A percentile compares a stretch with the other conserved stretches of the same genome.
phyloP scores from a whole-genome alignment of 2,888 invertebrate genomes.

The Eristalis arbustorum region DNA sequence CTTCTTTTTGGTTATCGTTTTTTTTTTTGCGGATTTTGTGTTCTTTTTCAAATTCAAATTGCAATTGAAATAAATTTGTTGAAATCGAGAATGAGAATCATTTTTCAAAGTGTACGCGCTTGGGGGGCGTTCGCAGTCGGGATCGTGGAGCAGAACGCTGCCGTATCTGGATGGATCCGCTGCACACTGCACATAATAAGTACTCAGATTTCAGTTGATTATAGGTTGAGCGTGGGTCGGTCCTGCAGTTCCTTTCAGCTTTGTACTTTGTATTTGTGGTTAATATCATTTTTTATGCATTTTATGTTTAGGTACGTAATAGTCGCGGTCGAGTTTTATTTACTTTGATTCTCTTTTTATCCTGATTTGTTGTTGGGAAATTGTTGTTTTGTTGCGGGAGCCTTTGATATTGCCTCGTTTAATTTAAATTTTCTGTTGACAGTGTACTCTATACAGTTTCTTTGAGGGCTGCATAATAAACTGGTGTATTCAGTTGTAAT shows the following conservation, averaged over 20 bases:
- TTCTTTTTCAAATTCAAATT: slow-evolving; percentile 65
- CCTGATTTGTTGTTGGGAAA: slow-evolving; percentile 7
- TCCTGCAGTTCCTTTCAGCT: slow-evolving; percentile 45
- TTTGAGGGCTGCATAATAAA: too few species aligned
- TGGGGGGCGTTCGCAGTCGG: slow-evolving; percentile 56
- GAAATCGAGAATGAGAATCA: slow-evolving; percentile 71
- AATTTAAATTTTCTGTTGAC: background rate
- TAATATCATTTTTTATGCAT: slow-evolving; percentile 40
- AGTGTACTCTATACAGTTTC: too few species aligned
- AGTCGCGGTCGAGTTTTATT: slow-evolving; percentile 44
- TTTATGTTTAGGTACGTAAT: slow-evolving; percentile 11
- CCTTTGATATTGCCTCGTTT: slow-evolving; percentile 26
- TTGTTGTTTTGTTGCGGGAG: slow-evolving; percentile 33
- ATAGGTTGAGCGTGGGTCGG: background rate
- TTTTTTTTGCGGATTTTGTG: slow-evolving; percentile 23
- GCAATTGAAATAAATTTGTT: slow-evolving; percentile 71
- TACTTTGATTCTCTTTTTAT: slow-evolving; percentile 32
- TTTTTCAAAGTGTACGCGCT: slow-evolving; percentile 68
- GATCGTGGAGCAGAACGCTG: slow-evolving; percentile 21
- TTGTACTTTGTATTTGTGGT: slow-evolving; percentile 63
- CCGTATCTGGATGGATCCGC: slow-evolving; percentile 16
- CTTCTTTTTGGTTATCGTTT: background rate
- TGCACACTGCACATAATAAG: slow-evolving; percentile 61
- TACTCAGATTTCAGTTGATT: slow-evolving; percentile 64
- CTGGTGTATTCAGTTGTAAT: too few species aligned